These are phyloP conservation scores for Platypus cylindrus DNA, from an alignment of 2,888 invertebrate species.

Conservation along the genomic window DNA sequence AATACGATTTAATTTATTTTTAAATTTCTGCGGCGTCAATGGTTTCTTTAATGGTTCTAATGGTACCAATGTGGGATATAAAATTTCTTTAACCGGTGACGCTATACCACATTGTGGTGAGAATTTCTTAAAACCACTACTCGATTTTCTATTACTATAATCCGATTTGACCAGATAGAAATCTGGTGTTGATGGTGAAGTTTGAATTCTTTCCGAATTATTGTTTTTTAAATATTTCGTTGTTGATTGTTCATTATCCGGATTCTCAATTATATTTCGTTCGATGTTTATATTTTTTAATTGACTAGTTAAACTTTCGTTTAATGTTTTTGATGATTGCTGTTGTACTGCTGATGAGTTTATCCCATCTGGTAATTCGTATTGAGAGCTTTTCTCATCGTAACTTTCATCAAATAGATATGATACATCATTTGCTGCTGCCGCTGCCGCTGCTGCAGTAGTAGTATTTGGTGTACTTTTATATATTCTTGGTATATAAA, in stretches of 20 bases:
- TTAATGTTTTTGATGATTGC: conserved; percentile 28
- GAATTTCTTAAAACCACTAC: conserved; percentile 17
- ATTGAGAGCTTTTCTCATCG: no score
- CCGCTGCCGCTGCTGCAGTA: conserved; percentile 15
- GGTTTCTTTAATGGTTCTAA: conserved; percentile 15
- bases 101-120: conserved; percentile 21
- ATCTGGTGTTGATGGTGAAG: conserved; percentile 11
- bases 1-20: conserved; percentile 7
- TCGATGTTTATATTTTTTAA: conserved; percentile 24
- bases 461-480: conserved; percentile 20
- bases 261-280: conserved; percentile 5
- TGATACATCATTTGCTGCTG: no score
- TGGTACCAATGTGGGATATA: conserved; percentile 26
- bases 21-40: conserved; percentile 23
- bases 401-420: no score
- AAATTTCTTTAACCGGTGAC: conserved; percentile 26
- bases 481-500: conserved; percentile 13
- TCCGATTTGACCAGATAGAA: conserved; percentile 6
- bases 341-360: conserved; percentile 19
- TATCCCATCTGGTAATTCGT: no score
- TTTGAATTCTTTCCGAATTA: conserved; percentile 11
- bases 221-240: conserved; percentile 12
- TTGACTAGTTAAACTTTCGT: conserved; percentile 26
- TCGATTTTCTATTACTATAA: conserved; percentile 9
- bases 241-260: conserved; percentile 7